Percentiles rank a stretch among this genome's conserved stretches.
Conservation (phyloP, 1,140 invertebrate species). For the Eumaeus atala region DNA sequence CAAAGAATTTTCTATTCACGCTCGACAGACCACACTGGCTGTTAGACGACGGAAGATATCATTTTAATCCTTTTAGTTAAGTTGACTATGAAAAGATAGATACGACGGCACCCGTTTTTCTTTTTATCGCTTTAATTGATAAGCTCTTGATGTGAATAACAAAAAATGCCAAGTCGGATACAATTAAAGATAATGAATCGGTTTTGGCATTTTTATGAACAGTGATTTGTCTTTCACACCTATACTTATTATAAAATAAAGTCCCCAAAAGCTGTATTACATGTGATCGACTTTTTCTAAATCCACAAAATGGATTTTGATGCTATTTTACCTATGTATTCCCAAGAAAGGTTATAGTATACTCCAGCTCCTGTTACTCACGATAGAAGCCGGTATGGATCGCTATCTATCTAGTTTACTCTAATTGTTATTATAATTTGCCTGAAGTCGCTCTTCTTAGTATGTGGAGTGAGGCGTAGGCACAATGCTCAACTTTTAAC, state of each 20-base stretch:
- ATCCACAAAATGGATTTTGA: no score
- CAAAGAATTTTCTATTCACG: slow-evolving; percentile 64
- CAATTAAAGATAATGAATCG: slow-evolving; percentile 5
- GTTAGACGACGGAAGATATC: slow-evolving; percentile 67
- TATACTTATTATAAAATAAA: no score
- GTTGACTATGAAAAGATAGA: slow-evolving; percentile 68
- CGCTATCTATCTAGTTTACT: no score
- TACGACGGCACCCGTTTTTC: slow-evolving; percentile 47
- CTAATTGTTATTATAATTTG: neutral
- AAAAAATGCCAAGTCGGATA: neutral
- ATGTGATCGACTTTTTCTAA: no score
- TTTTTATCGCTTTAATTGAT: slow-evolving; percentile 24
- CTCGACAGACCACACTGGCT: slow-evolving; percentile 64
- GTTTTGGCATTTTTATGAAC: slow-evolving; percentile 4
- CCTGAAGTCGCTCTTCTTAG: no score
- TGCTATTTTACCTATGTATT: no score
- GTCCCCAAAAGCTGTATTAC: no score
- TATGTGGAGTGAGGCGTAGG: no score
- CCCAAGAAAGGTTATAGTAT: no score
- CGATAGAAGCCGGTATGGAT: no score
- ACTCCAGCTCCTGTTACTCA: no score
- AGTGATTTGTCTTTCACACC: slow-evolving; percentile 2
- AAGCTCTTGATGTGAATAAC: slow-evolving; percentile 3
- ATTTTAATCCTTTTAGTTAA: slow-evolving; percentile 74
- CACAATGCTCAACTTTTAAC: no score